phyloP scores from a whole-genome alignment of 2,888 invertebrate species.

The Drosophila tripunctata region DNA sequence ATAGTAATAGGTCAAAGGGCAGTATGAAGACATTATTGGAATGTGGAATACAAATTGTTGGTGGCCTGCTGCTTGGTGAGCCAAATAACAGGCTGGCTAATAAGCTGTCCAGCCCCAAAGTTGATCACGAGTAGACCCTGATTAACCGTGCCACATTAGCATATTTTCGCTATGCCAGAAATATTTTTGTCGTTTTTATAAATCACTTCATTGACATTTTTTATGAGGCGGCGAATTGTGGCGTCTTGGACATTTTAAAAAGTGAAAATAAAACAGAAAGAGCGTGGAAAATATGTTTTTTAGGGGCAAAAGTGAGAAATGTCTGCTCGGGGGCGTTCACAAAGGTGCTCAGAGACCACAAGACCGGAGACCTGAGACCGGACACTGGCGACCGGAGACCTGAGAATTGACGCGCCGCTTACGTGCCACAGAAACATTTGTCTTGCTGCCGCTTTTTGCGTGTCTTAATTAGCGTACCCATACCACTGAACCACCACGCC shows the following conservation, averaged over 20 bases:
- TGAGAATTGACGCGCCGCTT: slow-evolving; percentile 67
- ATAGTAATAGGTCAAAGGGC: background rate
- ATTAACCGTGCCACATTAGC: slow-evolving; percentile 64
- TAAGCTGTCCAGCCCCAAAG: slow-evolving; percentile 56
- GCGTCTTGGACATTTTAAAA: slow-evolving; percentile 39
- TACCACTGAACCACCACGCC: background rate
- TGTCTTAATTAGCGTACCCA: slow-evolving; percentile 78
- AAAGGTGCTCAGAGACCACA: too few relatives aligned
- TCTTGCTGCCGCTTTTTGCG: slow-evolving; percentile 76
- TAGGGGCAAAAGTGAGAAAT: slow-evolving; percentile 32
- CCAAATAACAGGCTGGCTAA: slow-evolving; percentile 67
- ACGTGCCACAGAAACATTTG: slow-evolving; percentile 77
- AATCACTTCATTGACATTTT: slow-evolving; percentile 77
- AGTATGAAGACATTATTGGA: slow-evolving; percentile 69
- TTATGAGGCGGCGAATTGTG: slow-evolving; percentile 61
- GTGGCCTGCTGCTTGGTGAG: slow-evolving; percentile 26
- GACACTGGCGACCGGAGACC: slow-evolving; percentile 7
- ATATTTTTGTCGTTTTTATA: slow-evolving; percentile 40
- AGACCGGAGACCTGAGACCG: slow-evolving; percentile 13
- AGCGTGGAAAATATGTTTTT: slow-evolving; percentile 16
- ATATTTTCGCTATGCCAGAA: slow-evolving; percentile 44
- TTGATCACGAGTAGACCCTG: slow-evolving; percentile 45
- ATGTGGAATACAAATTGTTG: slow-evolving; percentile 46
- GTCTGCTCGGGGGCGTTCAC: slow-evolving; percentile 21
- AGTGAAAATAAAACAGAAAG: background rate